Conservation (phyloP, 2,113 vertebrate genomes). For the Philantomba maxwellii region DNA sequence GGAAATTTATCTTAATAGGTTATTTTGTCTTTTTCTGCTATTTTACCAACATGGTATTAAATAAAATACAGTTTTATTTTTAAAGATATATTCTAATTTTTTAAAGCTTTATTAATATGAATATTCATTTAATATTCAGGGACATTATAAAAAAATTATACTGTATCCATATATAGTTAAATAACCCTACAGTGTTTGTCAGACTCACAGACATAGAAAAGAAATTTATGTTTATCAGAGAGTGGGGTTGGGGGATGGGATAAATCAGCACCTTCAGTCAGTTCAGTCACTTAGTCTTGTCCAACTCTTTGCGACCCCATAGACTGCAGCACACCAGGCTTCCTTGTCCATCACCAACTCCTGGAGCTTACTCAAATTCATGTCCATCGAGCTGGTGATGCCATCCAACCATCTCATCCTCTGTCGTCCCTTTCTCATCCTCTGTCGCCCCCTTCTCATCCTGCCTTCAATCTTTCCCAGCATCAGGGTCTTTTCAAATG, state of each 20-base stretch:
- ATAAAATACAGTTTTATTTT: neutral
- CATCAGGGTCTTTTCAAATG: neutral
- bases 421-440: neutral
- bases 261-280: neutral
- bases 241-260: neutral
- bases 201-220: neutral
- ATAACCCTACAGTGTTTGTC: neutral
- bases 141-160: neutral
- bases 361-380: neutral
- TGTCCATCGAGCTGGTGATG: neutral
- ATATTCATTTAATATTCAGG: neutral
- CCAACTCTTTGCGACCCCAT: neutral
- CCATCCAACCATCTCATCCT: neutral
- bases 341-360: neutral
- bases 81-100: neutral
- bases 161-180: neutral
- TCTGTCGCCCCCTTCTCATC: neutral
- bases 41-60: neutral
- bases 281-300: neutral
- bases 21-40: neutral
- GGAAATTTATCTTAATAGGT: neutral
- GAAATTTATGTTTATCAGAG: neutral
- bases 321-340: neutral
- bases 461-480: neutral
- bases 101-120: neutral